Base-by-base conservation (phyloP, 1,140 invertebrate genomes). In the Wasmannia auropunctata region DNA sequence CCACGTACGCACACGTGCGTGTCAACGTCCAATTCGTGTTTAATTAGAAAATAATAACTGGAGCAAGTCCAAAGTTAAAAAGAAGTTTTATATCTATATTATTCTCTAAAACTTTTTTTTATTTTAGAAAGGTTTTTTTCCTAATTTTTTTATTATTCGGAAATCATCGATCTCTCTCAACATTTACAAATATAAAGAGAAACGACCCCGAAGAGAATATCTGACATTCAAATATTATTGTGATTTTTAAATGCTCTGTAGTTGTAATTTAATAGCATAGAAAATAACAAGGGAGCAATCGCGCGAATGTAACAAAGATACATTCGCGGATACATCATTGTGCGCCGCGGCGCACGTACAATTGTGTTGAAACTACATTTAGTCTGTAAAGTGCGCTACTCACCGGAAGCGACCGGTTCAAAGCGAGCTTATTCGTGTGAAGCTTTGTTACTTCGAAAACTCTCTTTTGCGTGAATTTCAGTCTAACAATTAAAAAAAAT, bases 391-490 rank as follows among this genome's bases (percentile, higher is more conserved):
- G 37, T 43, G 65, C 51, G 43, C 49, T 60, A 22, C n/a, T n/a
- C 51, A 43, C 8, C n/a, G 28, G 11, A 74, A 83, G 28, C 25
- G 19, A n/a, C 5, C 4, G 25, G n/a, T 31, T 56, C 79, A 81
- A 81, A 72, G 58, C 11, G 31, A 37, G 51, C n/a, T 72, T 81
- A 58, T 56, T 58, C 37, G 2, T 28, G 37, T 58, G 31, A 58
- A 54, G 37, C 37, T 6, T 25, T 58, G 16, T 56, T 43, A 72
- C 67, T 72, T 72, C 34, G 37, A 60, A 81, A 74, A 16, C 22
- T n/a, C 49, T 22, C 40, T 58, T 54, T n/a, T 58, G 6, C 16
- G 37, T 34, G 28, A 58, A 58, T 83, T 60, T 54, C 31, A 40
- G 10, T 58, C 25, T 19, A 54, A 46, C 51, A 11, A 56, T 34